Evolutionary conservation across 2,888 invertebrate species (phyloP), one percentile per base, ranked within the genome.

Genomic region (Phengaris arion): DNA sequence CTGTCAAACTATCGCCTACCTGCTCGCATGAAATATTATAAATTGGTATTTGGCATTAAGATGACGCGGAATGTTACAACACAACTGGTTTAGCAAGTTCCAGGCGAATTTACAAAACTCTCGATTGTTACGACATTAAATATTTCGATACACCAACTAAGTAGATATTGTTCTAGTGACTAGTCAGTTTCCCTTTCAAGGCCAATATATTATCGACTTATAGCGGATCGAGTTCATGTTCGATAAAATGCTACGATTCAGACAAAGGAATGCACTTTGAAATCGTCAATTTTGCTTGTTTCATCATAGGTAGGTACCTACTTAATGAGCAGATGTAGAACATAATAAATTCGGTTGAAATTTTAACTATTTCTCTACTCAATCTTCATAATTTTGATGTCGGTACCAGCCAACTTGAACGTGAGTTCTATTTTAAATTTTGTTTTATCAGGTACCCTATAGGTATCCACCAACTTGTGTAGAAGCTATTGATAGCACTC

Each of bases 51-150:
- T 72, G 72, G 22, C 72, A 72, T 72, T 72, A 52, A 72, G 52
- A 72, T 72, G 72, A 52, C 72, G 72, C 52, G 72, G 45, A 72
- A 72, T 72, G 48, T 72, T 45, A 54, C 72, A 72, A 72, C 72
- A 54, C 35, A 35, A 72, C 72, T 52, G 72, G 72, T 72, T 72
- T n/a, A 12, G 35, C 72, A 52, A 52, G 52, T 15, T 15, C 46
- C 72, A 54, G 52, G 72, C 72, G 72, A 54, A 72, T 72, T 35
- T 54, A 72, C 72, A 52, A 72, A 45, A 72, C 72, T 52, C 22
- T 72, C 52, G 52, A 45, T 72, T 64, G 64, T 64, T 72, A 72
- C 72, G 52, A 72, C 72, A 72, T 54, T 54, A 54, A 72, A 72
- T 72, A 72, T 72, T 72, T 72, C 52, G 22, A 22, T 72, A 72